phyloP scores from a whole-genome alignment of 2,888 invertebrate species.

The Caenorhabditis sulstoni region DNA sequence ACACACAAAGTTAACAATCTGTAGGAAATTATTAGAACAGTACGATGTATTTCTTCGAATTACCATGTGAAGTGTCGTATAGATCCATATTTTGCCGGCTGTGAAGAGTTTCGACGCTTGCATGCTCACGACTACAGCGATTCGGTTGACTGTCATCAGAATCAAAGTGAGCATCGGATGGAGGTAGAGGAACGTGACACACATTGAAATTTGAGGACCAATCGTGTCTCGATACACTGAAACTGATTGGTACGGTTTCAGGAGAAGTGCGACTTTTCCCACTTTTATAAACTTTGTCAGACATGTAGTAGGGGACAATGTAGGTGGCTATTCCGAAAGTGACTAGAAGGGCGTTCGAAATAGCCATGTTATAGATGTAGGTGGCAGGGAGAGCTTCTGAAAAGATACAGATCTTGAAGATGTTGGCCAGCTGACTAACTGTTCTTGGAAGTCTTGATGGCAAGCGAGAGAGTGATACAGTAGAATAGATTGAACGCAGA shows the following conservation, averaged over 20 bases:
- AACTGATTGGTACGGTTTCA: not conserved
- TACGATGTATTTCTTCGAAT: no score
- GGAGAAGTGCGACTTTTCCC: not conserved
- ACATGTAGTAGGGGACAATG: slow-evolving; percentile 45
- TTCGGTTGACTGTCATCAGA: slow-evolving; percentile 44
- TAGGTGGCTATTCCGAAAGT: slow-evolving; percentile 30
- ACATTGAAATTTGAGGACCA: slow-evolving; percentile 28
- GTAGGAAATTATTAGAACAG: not conserved
- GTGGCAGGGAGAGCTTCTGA: slow-evolving; percentile 45
- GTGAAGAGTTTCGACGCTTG: slow-evolving; percentile 44
- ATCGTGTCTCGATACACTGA: slow-evolving; percentile 33
- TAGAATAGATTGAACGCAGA: slow-evolving; percentile 42
- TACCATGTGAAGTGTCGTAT: slow-evolving; percentile 35
- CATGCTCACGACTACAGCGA: slow-evolving; percentile 43
- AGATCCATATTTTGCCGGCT: slow-evolving; percentile 36
- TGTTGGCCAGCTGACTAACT: slow-evolving; percentile 2
- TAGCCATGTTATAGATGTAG: slow-evolving; percentile 52
- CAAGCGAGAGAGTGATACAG: slow-evolving; percentile 40
- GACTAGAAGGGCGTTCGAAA: slow-evolving; percentile 37
- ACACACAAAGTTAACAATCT: slow-evolving; percentile 36
- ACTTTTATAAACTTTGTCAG: slow-evolving; percentile 37
- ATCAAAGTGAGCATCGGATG: slow-evolving; percentile 48
- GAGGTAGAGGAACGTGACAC: slow-evolving; percentile 38
- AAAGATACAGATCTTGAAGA: not conserved
- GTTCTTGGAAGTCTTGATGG: slow-evolving; percentile 40